Percentiles rank a stretch among this genome's conserved stretches.
Evolutionary conservation across 2,113 vertebrate species (phyloP).

Genomic region (Perccottus glenii): DNA sequence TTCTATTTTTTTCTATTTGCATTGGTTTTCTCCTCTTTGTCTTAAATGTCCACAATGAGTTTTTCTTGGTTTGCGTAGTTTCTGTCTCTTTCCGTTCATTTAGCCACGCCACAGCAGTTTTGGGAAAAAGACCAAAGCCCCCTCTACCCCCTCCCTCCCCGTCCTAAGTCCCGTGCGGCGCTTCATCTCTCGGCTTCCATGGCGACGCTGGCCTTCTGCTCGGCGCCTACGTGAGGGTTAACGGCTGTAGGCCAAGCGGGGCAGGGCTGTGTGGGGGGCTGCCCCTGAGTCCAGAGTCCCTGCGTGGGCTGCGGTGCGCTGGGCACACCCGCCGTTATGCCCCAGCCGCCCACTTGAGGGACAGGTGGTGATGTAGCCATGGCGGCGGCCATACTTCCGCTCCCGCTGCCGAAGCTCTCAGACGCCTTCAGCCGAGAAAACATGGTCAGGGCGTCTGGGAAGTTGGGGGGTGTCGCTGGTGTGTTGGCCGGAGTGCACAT

Average conservation of each 20-base stretch:
- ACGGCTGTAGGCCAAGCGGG: conserved; percentile 86
- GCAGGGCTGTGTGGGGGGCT: conserved; percentile 79
- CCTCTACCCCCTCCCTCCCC: conserved; percentile 23
- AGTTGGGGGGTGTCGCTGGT: conserved; percentile 96
- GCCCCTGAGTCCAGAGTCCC: conserved; percentile 89
- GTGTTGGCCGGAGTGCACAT: conserved; percentile 99
- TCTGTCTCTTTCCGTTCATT: conserved; percentile 46
- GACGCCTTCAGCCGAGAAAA: conserved; percentile 97
- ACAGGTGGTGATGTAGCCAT: conserved; percentile 89
- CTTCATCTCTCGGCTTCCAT: conserved; percentile 99
- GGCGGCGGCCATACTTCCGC: conserved; percentile 83
- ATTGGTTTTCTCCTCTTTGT: conserved; percentile 76
- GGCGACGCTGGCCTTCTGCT: conserved; percentile 90
- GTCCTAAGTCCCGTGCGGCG: conserved; percentile 49
- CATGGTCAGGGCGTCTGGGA: conserved; percentile 95
- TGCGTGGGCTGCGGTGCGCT: conserved; percentile 77
- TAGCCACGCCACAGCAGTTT: conserved; percentile 20
- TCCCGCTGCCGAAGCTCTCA: conserved; percentile 85
- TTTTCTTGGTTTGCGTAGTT: conserved; percentile 77
- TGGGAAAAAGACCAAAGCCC: conserved; percentile 52
- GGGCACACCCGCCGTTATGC: conserved; percentile 78
- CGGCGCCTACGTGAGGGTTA: conserved; percentile 77
- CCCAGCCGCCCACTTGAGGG: conserved; percentile 83
- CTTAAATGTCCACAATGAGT: conserved; percentile 73
- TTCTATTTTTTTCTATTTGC: conserved; percentile 67